Evolutionary conservation across 1,140 invertebrate species (phyloP).

Genomic region (Sinonovacula constricta): DNA sequence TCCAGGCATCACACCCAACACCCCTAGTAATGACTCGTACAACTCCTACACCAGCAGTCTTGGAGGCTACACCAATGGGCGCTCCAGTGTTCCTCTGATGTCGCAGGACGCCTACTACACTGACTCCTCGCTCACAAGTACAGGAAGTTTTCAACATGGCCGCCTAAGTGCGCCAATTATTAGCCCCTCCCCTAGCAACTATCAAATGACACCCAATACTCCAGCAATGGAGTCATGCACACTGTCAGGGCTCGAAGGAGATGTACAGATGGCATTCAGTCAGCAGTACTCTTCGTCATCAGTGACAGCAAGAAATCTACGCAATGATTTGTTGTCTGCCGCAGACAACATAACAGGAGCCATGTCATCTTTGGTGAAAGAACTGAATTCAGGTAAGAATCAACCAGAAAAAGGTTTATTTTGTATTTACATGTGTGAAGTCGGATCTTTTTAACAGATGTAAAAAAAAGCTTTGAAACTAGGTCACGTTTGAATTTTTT

Average conservation of each 20-base stretch:
- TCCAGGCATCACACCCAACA: slow-evolving; percentile 55
- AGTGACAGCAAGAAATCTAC: slow-evolving; percentile 64
- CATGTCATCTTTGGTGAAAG: slow-evolving; percentile 96
- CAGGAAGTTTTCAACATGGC: slow-evolving; percentile 42
- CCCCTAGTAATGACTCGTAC: slow-evolving; percentile 52
- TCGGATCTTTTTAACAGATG: no score
- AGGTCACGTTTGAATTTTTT: no score
- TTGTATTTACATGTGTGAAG: not conserved
- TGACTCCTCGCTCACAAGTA: slow-evolving; percentile 42
- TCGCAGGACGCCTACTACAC: slow-evolving; percentile 62
- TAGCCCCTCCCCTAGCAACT: slow-evolving; percentile 67
- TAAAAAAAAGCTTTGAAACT: no score
- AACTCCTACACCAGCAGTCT: slow-evolving; percentile 24
- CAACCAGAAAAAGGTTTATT: not conserved
- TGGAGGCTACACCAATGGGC: slow-evolving; percentile 18
- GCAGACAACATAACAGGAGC: slow-evolving; percentile 97
- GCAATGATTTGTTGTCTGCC: slow-evolving; percentile 91
- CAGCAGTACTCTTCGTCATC: slow-evolving; percentile 59
- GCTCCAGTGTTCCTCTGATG: slow-evolving; percentile 47
- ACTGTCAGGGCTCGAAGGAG: slow-evolving; percentile 78
- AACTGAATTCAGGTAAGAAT: slow-evolving; percentile 91
- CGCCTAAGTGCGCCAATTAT: slow-evolving; percentile 48
- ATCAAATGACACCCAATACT: slow-evolving; percentile 65
- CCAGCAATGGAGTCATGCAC: slow-evolving; percentile 67
- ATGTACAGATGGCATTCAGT: slow-evolving; percentile 78